phyloP scores from a whole-genome alignment of 2,888 invertebrate genomes.

The Ennomos quercinarius region DNA sequence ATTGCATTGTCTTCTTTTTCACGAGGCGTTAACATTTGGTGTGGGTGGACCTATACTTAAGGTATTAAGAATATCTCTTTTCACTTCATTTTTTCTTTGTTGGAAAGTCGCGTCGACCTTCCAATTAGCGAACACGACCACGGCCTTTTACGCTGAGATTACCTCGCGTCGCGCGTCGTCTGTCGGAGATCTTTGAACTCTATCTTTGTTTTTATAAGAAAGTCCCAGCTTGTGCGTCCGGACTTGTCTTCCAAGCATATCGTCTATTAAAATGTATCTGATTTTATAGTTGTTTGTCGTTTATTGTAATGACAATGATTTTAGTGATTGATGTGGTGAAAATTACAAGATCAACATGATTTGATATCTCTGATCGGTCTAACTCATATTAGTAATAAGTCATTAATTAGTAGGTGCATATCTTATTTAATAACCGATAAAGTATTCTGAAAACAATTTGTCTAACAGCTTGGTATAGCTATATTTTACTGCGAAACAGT shows the following conservation, averaged over 20 bases:
- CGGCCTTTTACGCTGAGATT: constrained; percentile 48
- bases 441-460: constrained; percentile 2
- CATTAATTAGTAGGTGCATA: not conserved
- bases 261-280: not conserved
- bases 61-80: too few species aligned
- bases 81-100: constrained; percentile 29
- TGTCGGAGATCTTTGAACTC: constrained; percentile 37
- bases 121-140: constrained; percentile 59
- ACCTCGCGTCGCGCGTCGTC: constrained; percentile 28
- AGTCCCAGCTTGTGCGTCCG: constrained; percentile 18
- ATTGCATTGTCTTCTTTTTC: too few species aligned
- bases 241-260: not conserved
- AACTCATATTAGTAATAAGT: not conserved
- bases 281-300: not conserved
- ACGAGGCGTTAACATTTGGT: too few species aligned
- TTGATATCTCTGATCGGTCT: not conserved
- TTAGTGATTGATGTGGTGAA: not conserved
- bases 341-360: not conserved
- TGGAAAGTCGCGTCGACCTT: constrained; percentile 53
- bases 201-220: constrained; percentile 28
- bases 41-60: too few species aligned
- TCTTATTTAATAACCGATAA: constrained; percentile 6
- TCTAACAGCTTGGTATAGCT: not conserved
- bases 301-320: not conserved
- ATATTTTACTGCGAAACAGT: constrained; percentile 24